Conservation (phyloP, 2,888 invertebrate genomes). For the Scaeva pyrastri region DNA sequence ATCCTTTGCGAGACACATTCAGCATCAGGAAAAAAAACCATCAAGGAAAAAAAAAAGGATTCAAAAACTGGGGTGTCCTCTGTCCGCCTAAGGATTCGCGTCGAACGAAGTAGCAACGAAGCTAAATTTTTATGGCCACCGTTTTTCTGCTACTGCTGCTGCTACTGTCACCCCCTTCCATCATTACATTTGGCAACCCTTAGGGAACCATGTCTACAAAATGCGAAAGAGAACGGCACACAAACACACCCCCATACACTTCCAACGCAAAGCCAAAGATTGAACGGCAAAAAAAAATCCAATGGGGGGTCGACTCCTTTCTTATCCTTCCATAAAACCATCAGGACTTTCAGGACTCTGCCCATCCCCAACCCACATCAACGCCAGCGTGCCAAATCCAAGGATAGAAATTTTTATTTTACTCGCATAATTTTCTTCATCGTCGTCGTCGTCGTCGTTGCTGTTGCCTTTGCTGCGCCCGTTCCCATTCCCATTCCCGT, state of each 20-base stretch:
- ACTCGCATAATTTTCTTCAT: conserved; percentile 74
- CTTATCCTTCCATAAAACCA: conserved; percentile 57
- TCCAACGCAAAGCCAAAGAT: neutral
- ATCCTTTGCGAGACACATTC: conserved; percentile 56
- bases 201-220: conserved; percentile 72
- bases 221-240: conserved; percentile 62
- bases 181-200: conserved; percentile 69
- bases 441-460: conserved; percentile 33
- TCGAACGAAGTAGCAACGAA: conserved; percentile 58
- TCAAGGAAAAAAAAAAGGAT: conserved; percentile 60
- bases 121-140: conserved; percentile 75
- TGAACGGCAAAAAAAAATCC: conserved; percentile 17
- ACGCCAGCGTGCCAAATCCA: neutral
- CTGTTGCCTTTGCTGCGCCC: neutral
- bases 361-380: neutral
- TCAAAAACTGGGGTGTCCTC: conserved; percentile 61
- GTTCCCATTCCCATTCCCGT: no score
- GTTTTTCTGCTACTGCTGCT: conserved; percentile 49
- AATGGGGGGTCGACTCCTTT: conserved; percentile 57
- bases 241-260: neutral
- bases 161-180: conserved; percentile 22
- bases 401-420: conserved; percentile 68
- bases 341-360: conserved; percentile 31
- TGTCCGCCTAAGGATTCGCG: conserved; percentile 74
- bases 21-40: conserved; percentile 40